These are phyloP conservation scores for Amphipyra tragopoginis DNA, from an alignment of 2,888 invertebrate species.

Conservation along the genomic window DNA sequence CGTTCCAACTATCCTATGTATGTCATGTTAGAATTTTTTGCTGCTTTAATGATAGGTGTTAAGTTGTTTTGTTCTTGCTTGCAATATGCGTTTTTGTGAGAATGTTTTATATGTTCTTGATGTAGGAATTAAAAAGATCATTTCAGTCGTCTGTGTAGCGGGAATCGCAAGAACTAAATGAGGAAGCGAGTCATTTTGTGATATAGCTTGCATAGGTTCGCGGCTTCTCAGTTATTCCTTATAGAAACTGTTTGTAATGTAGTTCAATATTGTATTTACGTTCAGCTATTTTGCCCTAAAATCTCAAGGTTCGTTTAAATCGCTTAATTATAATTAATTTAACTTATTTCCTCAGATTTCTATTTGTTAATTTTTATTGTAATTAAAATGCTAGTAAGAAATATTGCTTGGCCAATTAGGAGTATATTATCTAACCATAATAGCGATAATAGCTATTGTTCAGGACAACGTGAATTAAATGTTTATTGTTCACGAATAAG, in stretches of 20 bases:
- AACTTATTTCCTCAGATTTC: conserved; percentile 22
- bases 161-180: conserved; percentile 52
- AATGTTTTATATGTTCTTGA: conserved; percentile 12
- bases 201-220: conserved; percentile 17
- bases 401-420: conserved; percentile 19
- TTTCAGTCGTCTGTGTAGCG: conserved; percentile 36
- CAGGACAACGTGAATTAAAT: conserved; percentile 10
- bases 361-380: conserved; percentile 11
- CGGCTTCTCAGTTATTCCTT: conserved; percentile 19
- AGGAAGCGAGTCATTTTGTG: conserved; percentile 50
- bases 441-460: conserved; percentile 1
- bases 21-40: conserved; percentile 27
- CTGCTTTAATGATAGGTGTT: conserved; percentile 1
- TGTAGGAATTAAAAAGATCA: conserved; percentile 15
- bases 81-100: conserved; percentile 9
- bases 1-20: conserved; percentile 19
- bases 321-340: conserved; percentile 6
- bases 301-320: conserved; percentile 22
- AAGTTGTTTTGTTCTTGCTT: conserved; percentile 5
- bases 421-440: conserved; percentile 12
- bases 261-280: too few relatives aligned
- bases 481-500: neutral
- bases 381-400: conserved; percentile 23
- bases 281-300: conserved; percentile 6
- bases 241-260: conserved; percentile 1